Evolutionary conservation across 2,797 vertebrate genomes (phyloP).

Genomic region (Mormyrops attenuatus): DNA sequence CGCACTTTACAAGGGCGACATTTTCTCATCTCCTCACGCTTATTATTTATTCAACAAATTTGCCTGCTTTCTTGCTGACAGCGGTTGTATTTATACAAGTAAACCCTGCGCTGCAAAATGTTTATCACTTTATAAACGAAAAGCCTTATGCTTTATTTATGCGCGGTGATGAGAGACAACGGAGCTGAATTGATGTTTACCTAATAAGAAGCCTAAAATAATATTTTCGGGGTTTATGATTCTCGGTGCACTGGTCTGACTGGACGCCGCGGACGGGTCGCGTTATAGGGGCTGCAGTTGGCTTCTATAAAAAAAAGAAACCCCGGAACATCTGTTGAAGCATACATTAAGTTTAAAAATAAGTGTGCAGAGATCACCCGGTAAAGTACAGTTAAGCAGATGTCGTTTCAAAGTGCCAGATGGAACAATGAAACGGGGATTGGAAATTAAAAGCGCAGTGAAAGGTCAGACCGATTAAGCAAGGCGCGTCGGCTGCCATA

Average conservation of each 20-base stretch:
- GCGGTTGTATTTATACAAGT: constrained; percentile 76
- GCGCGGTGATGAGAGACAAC: constrained; percentile 71
- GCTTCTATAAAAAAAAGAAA: constrained; percentile 81
- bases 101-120: constrained; percentile 69
- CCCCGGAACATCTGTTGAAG: constrained; percentile 93
- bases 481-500: constrained; percentile 91
- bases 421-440: constrained; percentile 99
- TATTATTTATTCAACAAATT: constrained; percentile 82
- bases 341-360: constrained; percentile 99
- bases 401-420: constrained; percentile 99
- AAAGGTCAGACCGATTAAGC: constrained; percentile 99
- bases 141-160: constrained; percentile 83
- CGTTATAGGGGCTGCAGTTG: constrained; percentile 67
- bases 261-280: constrained; percentile 76
- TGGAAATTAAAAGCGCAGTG: constrained; percentile 96
- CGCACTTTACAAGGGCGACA: constrained; percentile 60
- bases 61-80: constrained; percentile 73
- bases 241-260: constrained; percentile 82
- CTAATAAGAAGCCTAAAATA: constrained; percentile 70
- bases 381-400: constrained; percentile 99
- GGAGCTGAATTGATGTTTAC: constrained; percentile 78
- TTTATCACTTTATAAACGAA: constrained; percentile 80
- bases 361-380: constrained; percentile 98
- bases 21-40: constrained; percentile 68
- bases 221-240: constrained; percentile 75